Conservation (phyloP, 2,797 vertebrate species). For the Chloroceryle amazona region DNA sequence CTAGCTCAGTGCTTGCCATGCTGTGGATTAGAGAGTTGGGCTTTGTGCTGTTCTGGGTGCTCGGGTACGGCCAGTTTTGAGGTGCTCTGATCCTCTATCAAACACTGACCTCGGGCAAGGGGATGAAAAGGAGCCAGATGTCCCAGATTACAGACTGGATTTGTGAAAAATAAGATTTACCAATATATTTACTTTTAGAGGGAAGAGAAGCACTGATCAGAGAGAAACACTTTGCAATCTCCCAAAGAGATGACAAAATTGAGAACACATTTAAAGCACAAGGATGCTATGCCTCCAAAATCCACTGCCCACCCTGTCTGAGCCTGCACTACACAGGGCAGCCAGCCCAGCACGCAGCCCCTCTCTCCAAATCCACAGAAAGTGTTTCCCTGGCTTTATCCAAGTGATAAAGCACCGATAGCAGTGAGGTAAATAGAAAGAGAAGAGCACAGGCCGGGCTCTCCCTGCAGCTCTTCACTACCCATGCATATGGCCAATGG, state of each 20-base stretch:
- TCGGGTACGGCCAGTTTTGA: background rate
- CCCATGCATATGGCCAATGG: fast-evolving
- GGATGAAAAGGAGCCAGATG: background rate
- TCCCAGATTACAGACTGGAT: background rate
- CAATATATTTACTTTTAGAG: background rate
- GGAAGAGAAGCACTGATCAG: fast-evolving
- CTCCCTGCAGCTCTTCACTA: background rate
- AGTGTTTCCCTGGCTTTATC: background rate
- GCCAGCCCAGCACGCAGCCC: background rate
- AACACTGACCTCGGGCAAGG: fast-evolving
- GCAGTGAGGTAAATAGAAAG: fast-evolving
- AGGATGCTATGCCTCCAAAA: fast-evolving
- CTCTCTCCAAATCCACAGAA: background rate
- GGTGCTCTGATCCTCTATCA: background rate
- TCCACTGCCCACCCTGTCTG: fast-evolving
- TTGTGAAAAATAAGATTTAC: background rate
- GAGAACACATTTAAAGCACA: background rate
- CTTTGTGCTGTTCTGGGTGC: background rate
- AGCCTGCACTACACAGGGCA: fast-evolving
- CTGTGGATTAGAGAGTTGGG: fast-evolving
- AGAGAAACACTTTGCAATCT: fast-evolving
- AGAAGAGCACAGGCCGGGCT: background rate
- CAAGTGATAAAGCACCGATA: fast-evolving
- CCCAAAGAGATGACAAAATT: background rate
- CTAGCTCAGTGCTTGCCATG: background rate